Percentiles rank a stretch among this genome's conserved stretches.
These are phyloP conservation scores for Acanthopleura granulata DNA, from an alignment of 2,888 invertebrate genomes.

Conservation along the genomic window DNA sequence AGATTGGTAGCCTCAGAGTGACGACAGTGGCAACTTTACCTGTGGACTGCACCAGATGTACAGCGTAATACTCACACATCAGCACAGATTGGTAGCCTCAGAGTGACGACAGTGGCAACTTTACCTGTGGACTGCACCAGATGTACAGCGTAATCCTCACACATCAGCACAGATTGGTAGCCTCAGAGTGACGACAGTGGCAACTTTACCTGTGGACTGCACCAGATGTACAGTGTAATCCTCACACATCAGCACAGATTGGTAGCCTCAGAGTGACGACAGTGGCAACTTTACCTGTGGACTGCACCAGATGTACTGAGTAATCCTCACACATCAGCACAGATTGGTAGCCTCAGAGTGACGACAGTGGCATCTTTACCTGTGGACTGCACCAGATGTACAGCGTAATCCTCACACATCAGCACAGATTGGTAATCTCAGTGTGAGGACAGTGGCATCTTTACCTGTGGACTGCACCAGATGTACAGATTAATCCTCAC, in stretches of 20 bases:
- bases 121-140: slow-evolving; percentile 61
- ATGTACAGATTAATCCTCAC: slow-evolving; percentile 62
- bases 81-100: slow-evolving; percentile 53
- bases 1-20: slow-evolving; percentile 47
- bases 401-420: slow-evolving; percentile 58
- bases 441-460: slow-evolving; percentile 50
- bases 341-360: slow-evolving; percentile 51
- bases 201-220: slow-evolving; percentile 53
- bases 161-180: slow-evolving; percentile 51
- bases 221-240: slow-evolving; percentile 62
- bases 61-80: slow-evolving; percentile 58
- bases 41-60: slow-evolving; percentile 59
- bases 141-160: slow-evolving; percentile 61
- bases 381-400: slow-evolving; percentile 60
- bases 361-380: slow-evolving; percentile 33
- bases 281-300: slow-evolving; percentile 42
- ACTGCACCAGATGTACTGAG: slow-evolving; percentile 60
- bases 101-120: slow-evolving; percentile 13
- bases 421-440: slow-evolving; percentile 50
- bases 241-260: slow-evolving; percentile 52
- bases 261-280: slow-evolving; percentile 41
- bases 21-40: slow-evolving; percentile 38
- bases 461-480: slow-evolving; percentile 61
- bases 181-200: slow-evolving; percentile 22
- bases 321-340: slow-evolving; percentile 59